phyloP scores from a whole-genome alignment of 2,888 invertebrate species.

The Siphonodentalium dalli region DNA sequence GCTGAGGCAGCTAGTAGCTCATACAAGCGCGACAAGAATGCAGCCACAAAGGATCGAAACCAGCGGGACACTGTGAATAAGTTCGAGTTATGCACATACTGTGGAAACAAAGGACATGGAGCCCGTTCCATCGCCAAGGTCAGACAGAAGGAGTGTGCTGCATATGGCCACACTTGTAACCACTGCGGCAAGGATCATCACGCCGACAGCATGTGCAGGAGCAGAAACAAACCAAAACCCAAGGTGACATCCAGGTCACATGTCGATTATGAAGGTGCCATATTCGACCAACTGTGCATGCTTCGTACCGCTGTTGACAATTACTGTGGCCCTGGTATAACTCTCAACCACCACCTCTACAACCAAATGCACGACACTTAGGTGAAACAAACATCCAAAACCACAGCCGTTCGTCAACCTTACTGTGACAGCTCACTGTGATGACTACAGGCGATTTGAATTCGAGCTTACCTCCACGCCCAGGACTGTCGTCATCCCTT shows the following conservation, averaged over 20 bases:
- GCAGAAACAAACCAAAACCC: background rate
- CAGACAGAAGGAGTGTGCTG: constrained; percentile 16
- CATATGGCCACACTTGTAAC: constrained; percentile 19
- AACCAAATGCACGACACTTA: constrained; percentile 14
- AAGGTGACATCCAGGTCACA: background rate
- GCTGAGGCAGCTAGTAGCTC: constrained; percentile 10
- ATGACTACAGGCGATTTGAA: constrained; percentile 12
- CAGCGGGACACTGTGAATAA: background rate
- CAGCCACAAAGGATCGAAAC: background rate
- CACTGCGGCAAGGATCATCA: constrained; percentile 17
- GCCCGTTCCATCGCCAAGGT: background rate
- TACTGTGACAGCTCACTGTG: background rate
- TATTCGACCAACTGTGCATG: constrained; percentile 5
- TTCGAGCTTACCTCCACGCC: constrained; percentile 1
- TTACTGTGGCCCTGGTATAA: background rate
- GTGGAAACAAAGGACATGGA: constrained; percentile 25
- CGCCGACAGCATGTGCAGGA: constrained; percentile 12
- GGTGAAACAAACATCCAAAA: constrained; percentile 7
- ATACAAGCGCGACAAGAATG: constrained; percentile 2
- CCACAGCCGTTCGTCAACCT: constrained; percentile 19
- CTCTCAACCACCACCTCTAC: constrained; percentile 22
- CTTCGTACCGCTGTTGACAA: too few species aligned
- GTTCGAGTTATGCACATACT: constrained; percentile 14
- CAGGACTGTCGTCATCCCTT: background rate
- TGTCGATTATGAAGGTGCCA: background rate